phyloP scores from a whole-genome alignment of 2,888 invertebrate genomes.

The Poecilobothrus nobilitatus region DNA sequence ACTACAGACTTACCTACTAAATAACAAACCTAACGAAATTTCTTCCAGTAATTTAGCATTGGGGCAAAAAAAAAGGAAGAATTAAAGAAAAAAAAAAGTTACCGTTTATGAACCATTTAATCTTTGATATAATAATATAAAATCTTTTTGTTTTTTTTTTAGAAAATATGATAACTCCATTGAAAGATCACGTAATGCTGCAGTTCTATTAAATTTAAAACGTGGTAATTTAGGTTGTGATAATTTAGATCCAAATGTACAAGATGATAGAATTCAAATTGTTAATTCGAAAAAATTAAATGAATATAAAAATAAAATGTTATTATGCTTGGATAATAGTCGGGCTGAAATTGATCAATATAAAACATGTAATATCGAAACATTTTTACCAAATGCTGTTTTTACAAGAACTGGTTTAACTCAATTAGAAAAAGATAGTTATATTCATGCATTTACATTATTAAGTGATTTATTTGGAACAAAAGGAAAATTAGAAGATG shows the following conservation, averaged over 20 bases:
- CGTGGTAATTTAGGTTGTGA: slow-evolving; percentile 35
- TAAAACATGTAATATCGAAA: slow-evolving; percentile 37
- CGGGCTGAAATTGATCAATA: slow-evolving; percentile 36
- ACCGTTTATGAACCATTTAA: neutral
- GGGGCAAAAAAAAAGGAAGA: no score
- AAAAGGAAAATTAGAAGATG: slow-evolving; percentile 34
- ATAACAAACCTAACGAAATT: no score
- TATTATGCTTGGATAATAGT: slow-evolving; percentile 37
- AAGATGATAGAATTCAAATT: slow-evolving; percentile 32
- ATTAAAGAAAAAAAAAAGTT: neutral
- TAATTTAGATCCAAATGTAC: slow-evolving; percentile 24
- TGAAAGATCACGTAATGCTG: slow-evolving; percentile 35
- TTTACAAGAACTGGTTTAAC: slow-evolving; percentile 33
- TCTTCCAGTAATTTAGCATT: no score
- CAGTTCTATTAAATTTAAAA: slow-evolving; percentile 35
- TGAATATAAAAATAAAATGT: slow-evolving; percentile 34
- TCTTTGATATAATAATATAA: neutral
- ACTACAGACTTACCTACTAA: no score
- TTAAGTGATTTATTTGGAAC: slow-evolving; percentile 38
- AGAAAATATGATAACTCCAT: slow-evolving; percentile 35
- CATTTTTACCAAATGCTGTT: slow-evolving; percentile 35
- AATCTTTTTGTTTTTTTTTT: no score
- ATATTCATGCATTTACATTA: slow-evolving; percentile 37
- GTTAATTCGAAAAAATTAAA: slow-evolving; percentile 34
- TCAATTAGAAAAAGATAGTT: slow-evolving; percentile 36